A percentile compares a stretch with the other conserved stretches of the same genome.
These are phyloP conservation scores for Macrochelys suwanniensis DNA, from an alignment of 2,797 vertebrate species.

Conservation along the genomic window DNA sequence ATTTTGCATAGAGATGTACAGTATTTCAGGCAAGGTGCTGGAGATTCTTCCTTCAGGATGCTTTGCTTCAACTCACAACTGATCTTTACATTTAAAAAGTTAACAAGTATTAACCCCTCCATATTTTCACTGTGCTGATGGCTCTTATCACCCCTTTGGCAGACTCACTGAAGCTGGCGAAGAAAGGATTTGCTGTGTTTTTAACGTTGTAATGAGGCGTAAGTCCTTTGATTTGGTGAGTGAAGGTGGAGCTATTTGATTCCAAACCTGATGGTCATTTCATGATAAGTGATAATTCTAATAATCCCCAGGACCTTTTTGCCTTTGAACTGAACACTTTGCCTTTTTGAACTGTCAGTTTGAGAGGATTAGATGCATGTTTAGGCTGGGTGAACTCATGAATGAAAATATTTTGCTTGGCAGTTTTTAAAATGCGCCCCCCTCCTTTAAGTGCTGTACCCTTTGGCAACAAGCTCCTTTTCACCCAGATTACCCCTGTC, in stretches of 20 bases:
- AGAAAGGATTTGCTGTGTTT: slow-evolving; percentile 41
- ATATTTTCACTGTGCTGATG: background rate
- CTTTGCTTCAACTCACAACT: background rate
- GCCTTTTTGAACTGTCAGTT: slow-evolving; percentile 88
- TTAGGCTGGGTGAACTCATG: slow-evolving; percentile 93
- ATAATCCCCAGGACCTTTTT: slow-evolving; percentile 88
- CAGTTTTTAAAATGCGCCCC: slow-evolving; percentile 79
- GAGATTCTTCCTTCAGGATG: background rate
- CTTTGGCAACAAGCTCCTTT: slow-evolving; percentile 74
- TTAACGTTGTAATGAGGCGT: background rate
- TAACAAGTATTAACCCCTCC: background rate
- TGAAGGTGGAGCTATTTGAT: slow-evolving; percentile 44
- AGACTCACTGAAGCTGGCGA: background rate
- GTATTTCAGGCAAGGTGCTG: background rate
- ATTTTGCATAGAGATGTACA: background rate
- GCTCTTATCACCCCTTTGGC: fast-evolving
- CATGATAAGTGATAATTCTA: slow-evolving; percentile 87
- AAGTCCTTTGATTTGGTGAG: slow-evolving; percentile 53
- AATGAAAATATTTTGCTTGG: slow-evolving; percentile 90
- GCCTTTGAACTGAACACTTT: slow-evolving; percentile 90
- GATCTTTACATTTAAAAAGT: background rate
- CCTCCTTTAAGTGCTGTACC: slow-evolving; percentile 65
- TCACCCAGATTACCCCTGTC: slow-evolving; percentile 73
- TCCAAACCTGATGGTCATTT: slow-evolving; percentile 83
- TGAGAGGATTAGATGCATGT: slow-evolving; percentile 92